phyloP scores from a whole-genome alignment of 1,140 invertebrate species.

The Gonioctena quinquepunctata region DNA sequence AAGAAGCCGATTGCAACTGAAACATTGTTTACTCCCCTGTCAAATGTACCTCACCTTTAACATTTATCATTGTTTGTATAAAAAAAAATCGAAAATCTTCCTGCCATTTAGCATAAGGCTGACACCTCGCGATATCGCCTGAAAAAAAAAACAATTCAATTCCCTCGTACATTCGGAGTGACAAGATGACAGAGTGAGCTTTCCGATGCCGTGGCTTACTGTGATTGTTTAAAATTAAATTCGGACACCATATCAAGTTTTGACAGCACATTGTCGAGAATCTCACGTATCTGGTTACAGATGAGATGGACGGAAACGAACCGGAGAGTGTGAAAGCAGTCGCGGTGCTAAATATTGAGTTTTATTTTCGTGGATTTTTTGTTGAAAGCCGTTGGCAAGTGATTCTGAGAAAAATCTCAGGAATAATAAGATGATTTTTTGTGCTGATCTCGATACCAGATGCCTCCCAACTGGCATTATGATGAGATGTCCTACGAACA shows the following conservation, averaged over 20 bases:
- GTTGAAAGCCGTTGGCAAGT: too few species aligned
- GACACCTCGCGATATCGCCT: neutral
- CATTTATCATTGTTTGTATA: neutral
- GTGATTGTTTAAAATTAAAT: constrained; percentile 8
- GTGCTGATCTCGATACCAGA: too few species aligned
- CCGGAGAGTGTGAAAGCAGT: neutral
- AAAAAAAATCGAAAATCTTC: neutral
- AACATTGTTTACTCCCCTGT: neutral
- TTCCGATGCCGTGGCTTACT: neutral
- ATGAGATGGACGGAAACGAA: neutral
- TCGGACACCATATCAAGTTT: constrained; percentile 6
- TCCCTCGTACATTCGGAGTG: neutral
- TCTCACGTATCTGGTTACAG: neutral
- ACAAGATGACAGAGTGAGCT: neutral
- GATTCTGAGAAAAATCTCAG: too few species aligned
- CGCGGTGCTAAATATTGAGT: neutral
- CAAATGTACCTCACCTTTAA: neutral
- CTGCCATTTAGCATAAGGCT: neutral
- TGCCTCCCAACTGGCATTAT: too few species aligned
- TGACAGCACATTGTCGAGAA: neutral
- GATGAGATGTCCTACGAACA: too few species aligned
- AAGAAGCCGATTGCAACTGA: neutral
- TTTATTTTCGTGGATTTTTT: neutral
- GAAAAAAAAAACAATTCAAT: neutral
- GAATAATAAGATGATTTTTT: too few species aligned